Conservation (phyloP, 1,140 invertebrate genomes). For the Belonocnema kinseyi region DNA sequence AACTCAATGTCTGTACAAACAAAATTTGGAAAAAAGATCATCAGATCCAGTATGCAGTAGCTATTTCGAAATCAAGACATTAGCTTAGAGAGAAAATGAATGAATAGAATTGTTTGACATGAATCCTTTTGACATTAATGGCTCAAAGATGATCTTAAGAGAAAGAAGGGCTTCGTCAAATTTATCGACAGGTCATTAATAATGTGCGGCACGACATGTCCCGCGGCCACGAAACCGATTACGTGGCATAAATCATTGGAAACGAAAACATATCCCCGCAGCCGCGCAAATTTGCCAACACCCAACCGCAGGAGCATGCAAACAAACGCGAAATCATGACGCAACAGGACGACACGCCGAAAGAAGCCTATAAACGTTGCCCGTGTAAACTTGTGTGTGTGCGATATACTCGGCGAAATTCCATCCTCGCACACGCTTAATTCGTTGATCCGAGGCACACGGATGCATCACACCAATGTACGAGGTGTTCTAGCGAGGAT, state of each 20-base stretch:
- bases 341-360: constrained; percentile 60
- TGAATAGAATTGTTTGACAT: no score
- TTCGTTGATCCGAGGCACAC: constrained; percentile 51
- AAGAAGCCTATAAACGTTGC: constrained; percentile 57
- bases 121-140: no score
- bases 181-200: constrained; percentile 57
- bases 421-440: constrained; percentile 44
- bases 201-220: constrained; percentile 56
- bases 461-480: constrained; percentile 49
- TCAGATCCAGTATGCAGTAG: no score
- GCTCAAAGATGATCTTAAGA: background rate
- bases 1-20: no score
- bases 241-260: constrained; percentile 75
- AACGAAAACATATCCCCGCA: constrained; percentile 75
- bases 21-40: no score
- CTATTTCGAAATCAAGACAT: no score
- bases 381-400: constrained; percentile 53
- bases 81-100: no score
- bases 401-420: constrained; percentile 43
- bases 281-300: constrained; percentile 75
- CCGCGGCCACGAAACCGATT: constrained; percentile 63
- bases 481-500: constrained; percentile 75
- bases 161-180: background rate
- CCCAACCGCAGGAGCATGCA: constrained; percentile 70
- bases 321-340: constrained; percentile 75